phyloP scores from a whole-genome alignment of 2,113 vertebrate species.

The Gobio gobio region DNA sequence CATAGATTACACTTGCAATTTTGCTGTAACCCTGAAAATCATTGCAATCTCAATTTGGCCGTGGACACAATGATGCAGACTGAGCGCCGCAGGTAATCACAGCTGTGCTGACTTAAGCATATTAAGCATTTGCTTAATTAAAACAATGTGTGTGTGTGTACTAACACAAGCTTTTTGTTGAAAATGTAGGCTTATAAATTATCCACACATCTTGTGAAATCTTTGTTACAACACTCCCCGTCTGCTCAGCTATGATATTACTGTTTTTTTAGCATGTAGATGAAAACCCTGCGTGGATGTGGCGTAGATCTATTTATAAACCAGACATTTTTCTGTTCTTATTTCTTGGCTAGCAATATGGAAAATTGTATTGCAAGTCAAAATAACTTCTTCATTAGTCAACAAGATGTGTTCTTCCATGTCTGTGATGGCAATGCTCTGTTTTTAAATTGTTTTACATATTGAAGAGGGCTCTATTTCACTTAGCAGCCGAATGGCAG shows the following conservation, averaged over 20 bases:
- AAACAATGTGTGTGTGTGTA: neutral
- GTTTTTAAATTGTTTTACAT: neutral
- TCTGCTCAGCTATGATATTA: neutral
- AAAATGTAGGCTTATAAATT: neutral
- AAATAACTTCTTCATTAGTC: neutral
- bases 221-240: neutral
- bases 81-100: neutral
- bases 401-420: neutral
- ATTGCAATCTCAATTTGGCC: neutral
- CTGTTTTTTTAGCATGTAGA: neutral
- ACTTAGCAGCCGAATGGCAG: neutral
- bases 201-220: neutral
- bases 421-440: neutral
- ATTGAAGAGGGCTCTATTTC: neutral
- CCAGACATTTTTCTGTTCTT: neutral
- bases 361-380: neutral
- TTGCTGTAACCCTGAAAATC: neutral
- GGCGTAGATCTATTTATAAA: neutral
- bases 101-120: constrained; percentile 7
- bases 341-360: neutral
- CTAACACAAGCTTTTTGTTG: neutral
- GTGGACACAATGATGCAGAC: neutral
- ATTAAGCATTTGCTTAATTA: neutral
- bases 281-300: neutral
- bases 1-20: neutral